phyloP scores from a whole-genome alignment of 2,888 invertebrate genomes.

The Temnothorax rugatulus region DNA sequence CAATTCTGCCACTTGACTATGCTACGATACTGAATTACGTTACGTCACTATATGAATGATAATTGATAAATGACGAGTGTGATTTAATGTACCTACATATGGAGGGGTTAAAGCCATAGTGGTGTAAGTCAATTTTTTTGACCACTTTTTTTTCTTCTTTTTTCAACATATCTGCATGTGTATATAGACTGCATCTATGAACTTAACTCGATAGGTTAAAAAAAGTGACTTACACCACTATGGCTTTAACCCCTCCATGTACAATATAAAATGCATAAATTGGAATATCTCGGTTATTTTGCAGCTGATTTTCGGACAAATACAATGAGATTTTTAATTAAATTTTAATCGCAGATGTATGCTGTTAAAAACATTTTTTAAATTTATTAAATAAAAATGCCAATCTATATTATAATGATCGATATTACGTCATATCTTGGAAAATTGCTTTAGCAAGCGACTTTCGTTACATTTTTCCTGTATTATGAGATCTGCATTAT shows the following conservation, averaged over 20 bases:
- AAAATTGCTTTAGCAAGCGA: not conserved
- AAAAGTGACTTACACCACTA: no score
- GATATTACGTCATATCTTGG: not conserved
- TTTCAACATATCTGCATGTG: no score
- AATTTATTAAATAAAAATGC: not conserved
- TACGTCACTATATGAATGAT: not conserved
- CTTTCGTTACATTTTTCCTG: not conserved
- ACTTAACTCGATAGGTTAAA: no score
- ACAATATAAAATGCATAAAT: conserved; percentile 2
- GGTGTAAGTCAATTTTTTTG: no score
- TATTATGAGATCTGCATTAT: conserved; percentile 4
- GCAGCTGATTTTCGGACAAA: not conserved
- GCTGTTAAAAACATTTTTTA: not conserved
- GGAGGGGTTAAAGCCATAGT: no score
- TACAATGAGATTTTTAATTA: not conserved
- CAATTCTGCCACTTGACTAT: not conserved
- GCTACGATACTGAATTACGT: not conserved
- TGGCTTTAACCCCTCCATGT: no score
- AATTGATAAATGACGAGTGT: not conserved
- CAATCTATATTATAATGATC: not conserved
- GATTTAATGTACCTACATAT: conserved; percentile 19
- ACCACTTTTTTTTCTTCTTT: no score
- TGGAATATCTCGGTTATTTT: not conserved
- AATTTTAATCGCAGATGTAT: not conserved
- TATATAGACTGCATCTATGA: no score